These are phyloP conservation scores for Drosophila pruinosa DNA, from an alignment of 1,140 invertebrate species.

Conservation along the genomic window DNA sequence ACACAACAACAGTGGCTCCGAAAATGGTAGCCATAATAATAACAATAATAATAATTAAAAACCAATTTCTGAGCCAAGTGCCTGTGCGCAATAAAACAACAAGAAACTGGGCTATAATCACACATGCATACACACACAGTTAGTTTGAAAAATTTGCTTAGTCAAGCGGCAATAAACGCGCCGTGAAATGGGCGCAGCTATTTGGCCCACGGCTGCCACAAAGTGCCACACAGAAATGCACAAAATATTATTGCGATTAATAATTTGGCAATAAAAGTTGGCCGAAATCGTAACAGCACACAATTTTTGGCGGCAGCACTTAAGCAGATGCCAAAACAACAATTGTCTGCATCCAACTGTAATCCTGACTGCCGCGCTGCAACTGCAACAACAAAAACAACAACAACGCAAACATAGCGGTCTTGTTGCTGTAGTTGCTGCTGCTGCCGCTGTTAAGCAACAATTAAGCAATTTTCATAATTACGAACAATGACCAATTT, in stretches of 20 bases:
- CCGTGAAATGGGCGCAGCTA: constrained; percentile 64
- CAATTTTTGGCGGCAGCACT: constrained; percentile 66
- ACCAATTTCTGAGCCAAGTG: constrained; percentile 65
- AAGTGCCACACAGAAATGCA: constrained; percentile 43
- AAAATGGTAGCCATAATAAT: constrained; percentile 51
- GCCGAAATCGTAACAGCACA: constrained; percentile 59
- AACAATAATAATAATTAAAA: constrained; percentile 80
- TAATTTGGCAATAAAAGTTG: constrained; percentile 73
- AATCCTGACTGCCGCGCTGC: constrained; percentile 18
- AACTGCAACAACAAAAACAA: constrained; percentile 19
- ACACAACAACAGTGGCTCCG: constrained; percentile 13
- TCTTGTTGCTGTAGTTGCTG: constrained; percentile 34
- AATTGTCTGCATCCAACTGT: constrained; percentile 14
- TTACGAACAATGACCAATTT: constrained; percentile 81
- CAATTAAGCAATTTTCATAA: constrained; percentile 82
- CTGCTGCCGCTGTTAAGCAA: constrained; percentile 60
- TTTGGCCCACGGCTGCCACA: constrained; percentile 35
- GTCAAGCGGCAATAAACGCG: constrained; percentile 70
- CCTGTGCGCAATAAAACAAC: constrained; percentile 42
- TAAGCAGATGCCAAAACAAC: constrained; percentile 65
- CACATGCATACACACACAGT: constrained; percentile 30
- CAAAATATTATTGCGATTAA: constrained; percentile 70
- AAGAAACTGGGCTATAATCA: constrained; percentile 62
- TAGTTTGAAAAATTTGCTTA: constrained; percentile 66
- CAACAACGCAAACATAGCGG: constrained; percentile 1